Evolutionary conservation across 2,113 vertebrate genomes (phyloP), one percentile per base, ranked within the genome.

Genomic region (Rhombomys opimus): DNA sequence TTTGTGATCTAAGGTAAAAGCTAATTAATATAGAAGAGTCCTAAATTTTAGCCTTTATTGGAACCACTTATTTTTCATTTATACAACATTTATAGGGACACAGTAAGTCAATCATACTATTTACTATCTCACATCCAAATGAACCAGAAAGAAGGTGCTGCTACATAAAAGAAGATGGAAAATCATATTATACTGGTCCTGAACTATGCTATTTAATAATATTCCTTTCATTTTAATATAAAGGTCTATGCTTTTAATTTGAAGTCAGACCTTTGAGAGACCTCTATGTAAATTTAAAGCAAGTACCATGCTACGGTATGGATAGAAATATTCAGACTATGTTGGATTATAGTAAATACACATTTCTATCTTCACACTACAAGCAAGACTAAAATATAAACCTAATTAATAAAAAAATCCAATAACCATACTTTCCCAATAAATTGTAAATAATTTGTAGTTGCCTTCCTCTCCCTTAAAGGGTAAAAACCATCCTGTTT

Each of bases 401-500:
- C 25, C 12, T 11, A 84, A 75, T 25, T 78, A 50, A 76, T 23
- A 41, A 18, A 87, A 41, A 77, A 27, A 84, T 91, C 20, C 25
- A 72, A 91, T 17, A 89, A 20, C 10, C 25, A 7, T 70, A 65
- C 87, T 88, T 87, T 84, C 46, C 27, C 88, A 70, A 14, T 57
- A 46, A 93, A 96, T 94, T 92, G 76, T 86, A 61, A 92, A 63
- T 76, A 11, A 46, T 76, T 41, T 72, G 57, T 20, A 73, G 61
- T 81, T 88, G 59, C 38, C 86, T 63, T 27, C 41, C 94, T 73
- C 35, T 65, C 87, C 75, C 72, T 95, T 52, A 95, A 88, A 96
- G 57, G 30, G 52, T 54, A 76, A 77, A 82, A 82, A 32, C 7
- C 57, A 76, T 68, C 54, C 73, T 90, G 46, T 90, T 85, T 95